Conservation (phyloP, 2,113 vertebrate genomes). For the Otis tarda region DNA sequence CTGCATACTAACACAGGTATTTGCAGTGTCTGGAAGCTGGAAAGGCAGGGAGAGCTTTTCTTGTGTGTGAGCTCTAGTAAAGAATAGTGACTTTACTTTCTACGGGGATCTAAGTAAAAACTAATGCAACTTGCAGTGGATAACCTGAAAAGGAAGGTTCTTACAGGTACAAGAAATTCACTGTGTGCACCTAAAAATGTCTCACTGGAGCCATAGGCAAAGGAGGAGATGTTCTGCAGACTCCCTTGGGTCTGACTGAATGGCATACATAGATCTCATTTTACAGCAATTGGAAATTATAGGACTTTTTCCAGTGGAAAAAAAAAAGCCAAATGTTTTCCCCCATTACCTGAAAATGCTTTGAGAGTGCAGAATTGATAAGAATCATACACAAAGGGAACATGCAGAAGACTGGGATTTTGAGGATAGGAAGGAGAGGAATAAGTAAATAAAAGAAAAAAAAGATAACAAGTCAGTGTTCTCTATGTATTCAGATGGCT, state of each 20-base stretch:
- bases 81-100: neutral
- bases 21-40: neutral
- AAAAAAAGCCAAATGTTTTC: neutral
- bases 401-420: neutral
- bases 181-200: neutral
- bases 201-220: neutral
- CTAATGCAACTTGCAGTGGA: neutral
- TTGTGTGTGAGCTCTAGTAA: neutral
- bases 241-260: neutral
- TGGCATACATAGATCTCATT: neutral
- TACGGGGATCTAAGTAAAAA: neutral
- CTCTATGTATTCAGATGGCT: neutral
- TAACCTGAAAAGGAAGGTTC: neutral
- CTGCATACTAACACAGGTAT: neutral
- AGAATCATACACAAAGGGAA: neutral
- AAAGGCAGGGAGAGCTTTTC: neutral
- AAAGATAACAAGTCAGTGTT: rapidly evolving
- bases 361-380: neutral
- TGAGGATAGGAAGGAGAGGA: neutral
- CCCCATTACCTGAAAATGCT: neutral
- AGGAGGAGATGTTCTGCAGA: neutral
- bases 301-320: neutral
- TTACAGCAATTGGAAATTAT: neutral
- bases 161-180: neutral
- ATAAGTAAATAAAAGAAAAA: neutral